Evolutionary conservation across 2,113 vertebrate genomes (phyloP).

Genomic region (Macroglossus sobrinus): DNA sequence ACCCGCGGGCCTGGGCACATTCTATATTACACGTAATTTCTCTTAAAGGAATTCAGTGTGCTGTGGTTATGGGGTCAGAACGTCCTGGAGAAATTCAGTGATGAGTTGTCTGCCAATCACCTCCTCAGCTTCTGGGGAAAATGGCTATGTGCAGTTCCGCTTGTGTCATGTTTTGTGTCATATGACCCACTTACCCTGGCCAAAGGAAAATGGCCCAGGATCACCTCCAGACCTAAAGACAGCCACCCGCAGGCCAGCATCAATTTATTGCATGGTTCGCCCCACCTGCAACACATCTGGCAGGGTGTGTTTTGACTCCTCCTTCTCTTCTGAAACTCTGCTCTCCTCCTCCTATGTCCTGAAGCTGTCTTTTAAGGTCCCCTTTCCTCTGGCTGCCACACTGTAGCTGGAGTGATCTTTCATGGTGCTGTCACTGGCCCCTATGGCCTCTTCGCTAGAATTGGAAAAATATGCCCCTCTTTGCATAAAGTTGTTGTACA

Average conservation of each 20-base stretch:
- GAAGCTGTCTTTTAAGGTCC: background rate
- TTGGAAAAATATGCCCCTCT: background rate
- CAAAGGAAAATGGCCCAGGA: background rate
- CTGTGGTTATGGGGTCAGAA: too few species aligned
- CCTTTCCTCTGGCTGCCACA: background rate
- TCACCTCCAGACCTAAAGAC: background rate
- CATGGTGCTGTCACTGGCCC: background rate
- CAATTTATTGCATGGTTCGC: background rate
- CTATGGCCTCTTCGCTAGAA: background rate
- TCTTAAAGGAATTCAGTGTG: background rate
- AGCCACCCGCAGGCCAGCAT: background rate
- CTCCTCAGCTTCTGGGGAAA: background rate
- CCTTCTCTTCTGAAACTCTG: background rate
- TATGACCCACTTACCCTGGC: background rate
- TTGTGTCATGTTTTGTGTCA: background rate
- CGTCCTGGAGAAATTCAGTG: background rate
- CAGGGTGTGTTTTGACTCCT: background rate
- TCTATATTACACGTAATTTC: background rate
- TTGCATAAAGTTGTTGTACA: background rate
- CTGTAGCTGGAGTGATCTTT: background rate
- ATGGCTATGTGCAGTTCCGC: too few species aligned
- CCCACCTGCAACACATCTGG: rapidly evolving
- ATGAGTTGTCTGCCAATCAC: background rate
- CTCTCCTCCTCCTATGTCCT: background rate
- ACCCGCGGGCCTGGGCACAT: background rate